Evolutionary conservation across 2,797 vertebrate genomes (phyloP), one percentile per base, ranked within the genome.

Genomic region (Arrhamphus sclerolepis): DNA sequence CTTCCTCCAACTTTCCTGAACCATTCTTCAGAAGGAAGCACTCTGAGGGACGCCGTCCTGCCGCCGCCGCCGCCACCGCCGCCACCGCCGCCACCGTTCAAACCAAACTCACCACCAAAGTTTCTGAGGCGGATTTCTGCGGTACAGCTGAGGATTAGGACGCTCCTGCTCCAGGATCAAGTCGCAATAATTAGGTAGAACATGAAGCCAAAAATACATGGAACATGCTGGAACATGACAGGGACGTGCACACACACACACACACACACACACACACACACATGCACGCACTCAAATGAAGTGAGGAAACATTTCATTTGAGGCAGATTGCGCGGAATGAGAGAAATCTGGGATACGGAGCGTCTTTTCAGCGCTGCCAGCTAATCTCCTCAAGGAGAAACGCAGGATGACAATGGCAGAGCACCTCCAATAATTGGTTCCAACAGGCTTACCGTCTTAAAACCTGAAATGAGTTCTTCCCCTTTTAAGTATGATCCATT

Each of bases 341-440:
- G 82, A 66, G 72, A 87, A 92, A 89, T 92, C 89, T 90, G 85
- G 87, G 87, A 92, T 89, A 88, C 87, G 77, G 89, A 61, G 84
- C 86, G 82, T 80, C 88, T 87, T 89, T 89, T 91, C 89, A 90
- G 85, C 81, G 56, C 69, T 75, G 83, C 86, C 87, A 80, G 90
- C 80, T 92, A 93, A 93, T 93, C 93, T 92, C 91, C 90, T 93
- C 84, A 91, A 93, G 92, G 91, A 92, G 91, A 90, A 92, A 91
- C 76, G 81, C 81, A 85, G 89, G 89, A 93, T 87, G 91, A 92
- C 92, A 93, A 93, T 92, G 87, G 92, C 83, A 91, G 90, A 92
- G 91, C 89, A 93, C 92, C 93, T 93, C 90, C 92, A 92, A 92
- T 93, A 93, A 94, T 93, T 93, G 92, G 92, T 91, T 94, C 93